Base-by-base conservation (phyloP, 1,140 invertebrate species). In the Cataglyphis hispanica region DNA sequence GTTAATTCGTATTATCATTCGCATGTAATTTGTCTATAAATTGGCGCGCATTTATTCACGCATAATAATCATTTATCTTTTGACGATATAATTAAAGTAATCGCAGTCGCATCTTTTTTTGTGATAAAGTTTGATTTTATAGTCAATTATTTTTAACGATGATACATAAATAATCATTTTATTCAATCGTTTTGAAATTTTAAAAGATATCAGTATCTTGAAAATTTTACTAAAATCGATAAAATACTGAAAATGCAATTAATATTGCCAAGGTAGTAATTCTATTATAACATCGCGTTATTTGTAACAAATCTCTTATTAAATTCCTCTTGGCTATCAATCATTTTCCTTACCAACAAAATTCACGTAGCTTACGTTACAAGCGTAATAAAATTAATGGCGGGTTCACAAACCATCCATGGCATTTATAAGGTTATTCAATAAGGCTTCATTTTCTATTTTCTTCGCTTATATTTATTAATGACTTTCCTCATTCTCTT, bases 311-410 rank as follows among this genome's bases (percentile, higher is more conserved):
- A 81, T 70, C 50, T 81, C 37, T 70, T 58, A 81, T 81, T 70
- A 81, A 81, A 81, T 81, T 58, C 22, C 64, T 70, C 50, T 10
- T 22, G 34, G 31, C 16, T 69, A 58, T 81, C 64, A 81, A 70
- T 81, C 64, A 81, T 69, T 16, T 66, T 40, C 19, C 50, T 56
- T 58, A 81, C 22, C 50, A 56, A 58, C 34, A 70, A 56, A 70
- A 81, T 70, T 81, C 50, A 58, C 40, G 50, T 10, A 58, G 34
- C 5, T 43, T 58, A 46, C 22, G 16, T 34, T 67, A 67, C 11
- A 69, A 80, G 46, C 66, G 19, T 58, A 70, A 81, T 70, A 81
- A 70, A 70, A 81, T 80, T 80, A 80, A 69, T 70, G 27, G 37
- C 64, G 11, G 25, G 0, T 11, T 69, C 22, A 50, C 11, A 22